A percentile compares a stretch with the other conserved stretches of the same genome.
Conservation (phyloP, 2,113 vertebrate genomes). For the Xyrauchen texanus region DNA sequence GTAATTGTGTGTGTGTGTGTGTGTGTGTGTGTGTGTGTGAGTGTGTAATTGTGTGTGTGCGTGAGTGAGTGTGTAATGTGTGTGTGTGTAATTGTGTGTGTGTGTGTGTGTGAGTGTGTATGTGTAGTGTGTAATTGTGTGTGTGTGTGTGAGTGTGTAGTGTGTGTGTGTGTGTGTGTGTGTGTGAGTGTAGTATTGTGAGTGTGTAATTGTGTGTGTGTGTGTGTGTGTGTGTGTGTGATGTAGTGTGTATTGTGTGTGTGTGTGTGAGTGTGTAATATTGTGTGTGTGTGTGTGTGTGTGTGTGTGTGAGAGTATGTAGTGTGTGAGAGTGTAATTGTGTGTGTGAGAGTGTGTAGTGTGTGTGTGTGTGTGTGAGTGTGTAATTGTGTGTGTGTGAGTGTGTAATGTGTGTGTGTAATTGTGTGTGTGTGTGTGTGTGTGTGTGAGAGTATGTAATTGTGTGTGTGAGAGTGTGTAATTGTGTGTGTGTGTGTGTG, state of each 20-base stretch:
- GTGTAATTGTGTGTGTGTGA: background rate
- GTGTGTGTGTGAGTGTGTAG: slow-evolving; percentile 8
- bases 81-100: background rate
- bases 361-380: slow-evolving; percentile 6
- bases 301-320: no score
- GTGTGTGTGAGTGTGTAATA: background rate
- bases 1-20: background rate
- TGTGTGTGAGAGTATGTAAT: background rate
- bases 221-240: background rate
- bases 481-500: background rate
- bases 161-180: background rate
- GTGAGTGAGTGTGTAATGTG: background rate
- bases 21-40: background rate
- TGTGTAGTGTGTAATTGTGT: no score
- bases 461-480: background rate
- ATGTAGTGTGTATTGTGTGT: slow-evolving; percentile 13
- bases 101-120: background rate
- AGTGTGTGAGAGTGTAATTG: no score
- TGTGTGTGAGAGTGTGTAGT: no score
- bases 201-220: background rate
- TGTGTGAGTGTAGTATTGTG: no score
- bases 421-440: background rate
- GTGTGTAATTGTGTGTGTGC: no score
- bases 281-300: background rate
- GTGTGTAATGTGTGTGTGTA: slow-evolving; percentile 18